These are phyloP conservation scores for Oncorhynchus clarkii DNA, from an alignment of 2,113 vertebrate genomes.

Conservation along the genomic window DNA sequence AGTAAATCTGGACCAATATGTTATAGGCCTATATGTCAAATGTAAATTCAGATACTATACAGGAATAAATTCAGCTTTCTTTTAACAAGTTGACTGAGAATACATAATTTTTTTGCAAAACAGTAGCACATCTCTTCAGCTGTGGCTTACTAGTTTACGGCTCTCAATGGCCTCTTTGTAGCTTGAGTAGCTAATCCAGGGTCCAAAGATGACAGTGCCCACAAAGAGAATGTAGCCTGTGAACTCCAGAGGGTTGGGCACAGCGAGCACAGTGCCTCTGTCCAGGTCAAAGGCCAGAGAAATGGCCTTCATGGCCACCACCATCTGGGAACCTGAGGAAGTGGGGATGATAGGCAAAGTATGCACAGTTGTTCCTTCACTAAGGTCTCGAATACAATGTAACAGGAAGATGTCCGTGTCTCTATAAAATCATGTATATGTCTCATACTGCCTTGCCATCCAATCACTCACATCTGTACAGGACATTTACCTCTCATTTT, in stretches of 20 bases:
- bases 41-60: too few relatives aligned
- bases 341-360: not conserved
- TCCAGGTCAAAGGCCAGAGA: conserved; percentile 91
- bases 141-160: conserved; percentile 72
- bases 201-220: conserved; percentile 86
- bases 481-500: conserved; percentile 84
- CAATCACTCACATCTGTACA: not conserved
- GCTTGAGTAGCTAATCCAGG: conserved; percentile 85
- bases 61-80: too few relatives aligned
- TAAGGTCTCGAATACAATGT: too few relatives aligned
- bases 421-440: too few relatives aligned
- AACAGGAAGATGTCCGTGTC: too few relatives aligned
- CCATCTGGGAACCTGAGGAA: conserved; percentile 86
- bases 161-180: conserved; percentile 81
- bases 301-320: conserved; percentile 92
- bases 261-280: conserved; percentile 69
- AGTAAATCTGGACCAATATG: too few relatives aligned
- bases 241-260: conserved; percentile 85
- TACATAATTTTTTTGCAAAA: not conserved
- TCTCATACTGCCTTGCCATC: too few relatives aligned
- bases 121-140: not conserved
- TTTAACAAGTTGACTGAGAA: too few relatives aligned
- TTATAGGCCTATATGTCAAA: too few relatives aligned
- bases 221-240: conserved; percentile 90
- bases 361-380: too few relatives aligned